These are phyloP conservation scores for Eubasilissa splendida DNA, from an alignment of 2,888 invertebrate species.

Conservation along the genomic window DNA sequence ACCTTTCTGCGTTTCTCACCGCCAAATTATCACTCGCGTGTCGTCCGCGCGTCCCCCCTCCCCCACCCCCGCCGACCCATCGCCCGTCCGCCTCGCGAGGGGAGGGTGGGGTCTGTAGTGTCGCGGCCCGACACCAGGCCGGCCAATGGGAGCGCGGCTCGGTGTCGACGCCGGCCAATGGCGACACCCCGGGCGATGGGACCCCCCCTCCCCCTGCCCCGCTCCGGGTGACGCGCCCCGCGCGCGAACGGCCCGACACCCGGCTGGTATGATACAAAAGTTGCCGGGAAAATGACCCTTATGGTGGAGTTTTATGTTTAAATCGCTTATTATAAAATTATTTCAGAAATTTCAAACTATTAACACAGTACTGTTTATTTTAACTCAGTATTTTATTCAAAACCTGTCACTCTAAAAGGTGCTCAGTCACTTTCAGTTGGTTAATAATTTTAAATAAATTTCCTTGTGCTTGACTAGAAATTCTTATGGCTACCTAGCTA, in stretches of 20 bases:
- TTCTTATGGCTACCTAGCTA: too few relatives aligned
- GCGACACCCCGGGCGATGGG: slow-evolving; percentile 48
- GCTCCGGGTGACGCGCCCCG: slow-evolving; percentile 16
- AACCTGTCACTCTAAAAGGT: too few relatives aligned
- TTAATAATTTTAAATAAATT: too few relatives aligned
- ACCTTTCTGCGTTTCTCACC: background rate
- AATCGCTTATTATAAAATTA: too few relatives aligned
- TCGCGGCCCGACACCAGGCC: slow-evolving; percentile 42
- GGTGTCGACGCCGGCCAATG: slow-evolving; percentile 47
- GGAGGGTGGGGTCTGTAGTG: slow-evolving; percentile 29
- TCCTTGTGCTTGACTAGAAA: too few relatives aligned
- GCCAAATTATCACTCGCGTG: background rate
- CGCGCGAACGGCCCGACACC: slow-evolving; percentile 11
- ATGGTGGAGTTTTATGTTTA: too few relatives aligned
- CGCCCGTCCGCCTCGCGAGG: background rate
- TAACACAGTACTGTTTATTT: too few relatives aligned
- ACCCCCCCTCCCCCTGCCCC: slow-evolving; percentile 45
- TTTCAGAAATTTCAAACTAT: too few relatives aligned
- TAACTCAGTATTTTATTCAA: too few relatives aligned
- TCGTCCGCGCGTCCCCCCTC: background rate
- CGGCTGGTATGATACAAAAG: background rate
- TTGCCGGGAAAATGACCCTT: too few relatives aligned
- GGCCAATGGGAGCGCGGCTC: slow-evolving; percentile 41
- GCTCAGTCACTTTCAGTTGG: too few relatives aligned
- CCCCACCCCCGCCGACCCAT: background rate